phyloP scores from a whole-genome alignment of 2,113 vertebrate species.

The Cnemophilus loriae region DNA sequence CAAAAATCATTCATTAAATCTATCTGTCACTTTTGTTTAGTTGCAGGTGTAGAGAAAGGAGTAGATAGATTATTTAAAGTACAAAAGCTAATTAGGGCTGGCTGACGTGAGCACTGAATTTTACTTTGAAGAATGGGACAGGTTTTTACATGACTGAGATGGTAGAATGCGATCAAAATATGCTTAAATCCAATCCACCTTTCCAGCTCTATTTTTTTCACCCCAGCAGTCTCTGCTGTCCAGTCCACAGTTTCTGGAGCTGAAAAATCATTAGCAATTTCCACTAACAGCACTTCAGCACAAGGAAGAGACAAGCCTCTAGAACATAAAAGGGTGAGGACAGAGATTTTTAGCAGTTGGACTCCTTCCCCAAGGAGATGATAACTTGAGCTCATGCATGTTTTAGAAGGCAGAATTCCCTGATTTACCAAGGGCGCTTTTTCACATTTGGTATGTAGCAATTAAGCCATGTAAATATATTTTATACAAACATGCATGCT shows the following conservation, averaged over 20 bases:
- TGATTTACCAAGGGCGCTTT: background rate
- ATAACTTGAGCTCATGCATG: background rate
- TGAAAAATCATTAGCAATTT: background rate
- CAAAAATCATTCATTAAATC: background rate
- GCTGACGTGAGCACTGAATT: conserved; percentile 36
- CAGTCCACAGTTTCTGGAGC: background rate
- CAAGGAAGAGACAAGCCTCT: background rate
- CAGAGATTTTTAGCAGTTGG: background rate
- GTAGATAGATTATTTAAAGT: conserved; percentile 17
- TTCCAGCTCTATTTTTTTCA: background rate
- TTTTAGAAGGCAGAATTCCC: background rate
- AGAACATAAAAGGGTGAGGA: background rate
- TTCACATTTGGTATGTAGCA: background rate
- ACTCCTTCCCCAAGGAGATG: background rate
- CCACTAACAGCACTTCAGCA: background rate
- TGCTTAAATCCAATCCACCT: background rate
- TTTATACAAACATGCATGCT: background rate
- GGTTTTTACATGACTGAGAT: background rate
- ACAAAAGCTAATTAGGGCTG: conserved; percentile 21
- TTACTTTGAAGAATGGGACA: conserved; percentile 8
- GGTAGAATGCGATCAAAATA: background rate
- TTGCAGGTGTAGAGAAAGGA: background rate
- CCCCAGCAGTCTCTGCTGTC: background rate
- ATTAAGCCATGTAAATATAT: background rate
- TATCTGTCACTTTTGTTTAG: background rate